Evolutionary conservation across 2,113 vertebrate genomes (phyloP).

Genomic region (Nesoenas mayeri): DNA sequence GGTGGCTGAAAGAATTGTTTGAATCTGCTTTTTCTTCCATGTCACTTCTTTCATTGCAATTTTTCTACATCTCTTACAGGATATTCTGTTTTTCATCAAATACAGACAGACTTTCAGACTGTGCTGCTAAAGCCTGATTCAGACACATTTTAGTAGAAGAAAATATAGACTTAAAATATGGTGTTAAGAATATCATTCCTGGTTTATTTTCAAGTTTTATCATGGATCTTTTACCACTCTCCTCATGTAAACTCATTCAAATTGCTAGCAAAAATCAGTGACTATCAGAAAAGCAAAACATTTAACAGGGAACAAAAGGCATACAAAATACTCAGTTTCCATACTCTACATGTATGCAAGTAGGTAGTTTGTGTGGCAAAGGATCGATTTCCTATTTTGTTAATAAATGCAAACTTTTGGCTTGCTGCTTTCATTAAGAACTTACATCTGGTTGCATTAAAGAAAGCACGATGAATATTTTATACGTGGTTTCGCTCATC

Average conservation of each 20-base stretch:
- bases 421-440: neutral
- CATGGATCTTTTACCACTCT: neutral
- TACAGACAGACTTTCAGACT: neutral
- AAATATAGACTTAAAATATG: neutral
- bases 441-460: neutral
- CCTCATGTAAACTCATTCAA: neutral
- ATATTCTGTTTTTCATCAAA: conserved; percentile 37
- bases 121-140: neutral
- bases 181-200: neutral
- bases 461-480: neutral
- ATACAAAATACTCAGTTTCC: neutral
- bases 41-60: neutral
- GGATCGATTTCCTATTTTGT: neutral
- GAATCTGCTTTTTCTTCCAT: neutral
- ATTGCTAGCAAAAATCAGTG: neutral
- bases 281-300: neutral
- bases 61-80: neutral
- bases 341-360: neutral
- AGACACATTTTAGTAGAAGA: neutral
- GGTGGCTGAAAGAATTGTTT: neutral
- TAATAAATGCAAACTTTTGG: neutral
- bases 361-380: neutral
- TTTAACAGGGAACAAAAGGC: neutral
- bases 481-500: neutral
- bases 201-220: neutral